These are phyloP conservation scores for Sprattus sprattus DNA, from an alignment of 2,113 vertebrate genomes.

Conservation along the genomic window DNA sequence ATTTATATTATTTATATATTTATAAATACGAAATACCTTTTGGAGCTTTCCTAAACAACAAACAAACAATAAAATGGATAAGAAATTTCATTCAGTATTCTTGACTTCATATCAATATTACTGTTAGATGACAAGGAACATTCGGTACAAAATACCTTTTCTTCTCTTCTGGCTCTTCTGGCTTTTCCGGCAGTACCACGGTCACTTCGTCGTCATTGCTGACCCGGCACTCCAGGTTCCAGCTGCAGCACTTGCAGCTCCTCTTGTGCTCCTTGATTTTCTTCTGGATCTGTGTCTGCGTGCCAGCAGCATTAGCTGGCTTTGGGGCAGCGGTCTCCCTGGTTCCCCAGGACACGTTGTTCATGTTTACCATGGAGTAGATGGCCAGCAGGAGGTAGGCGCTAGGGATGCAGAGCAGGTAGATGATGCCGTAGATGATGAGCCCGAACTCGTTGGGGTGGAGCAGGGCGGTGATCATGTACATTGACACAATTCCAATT, in stretches of 20 bases:
- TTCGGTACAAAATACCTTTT: not conserved
- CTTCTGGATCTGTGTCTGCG: not conserved
- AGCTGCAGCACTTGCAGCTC: constrained; percentile 29
- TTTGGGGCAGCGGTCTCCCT: constrained; percentile 53
- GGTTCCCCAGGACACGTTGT: constrained; percentile 74
- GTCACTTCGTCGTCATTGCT: constrained; percentile 22
- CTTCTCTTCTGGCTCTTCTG: not conserved
- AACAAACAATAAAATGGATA: not conserved
- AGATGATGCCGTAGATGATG: constrained; percentile 64
- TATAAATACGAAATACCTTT: not conserved
- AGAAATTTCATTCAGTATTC: not conserved
- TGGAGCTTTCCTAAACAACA: not conserved
- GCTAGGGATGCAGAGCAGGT: constrained; percentile 67
- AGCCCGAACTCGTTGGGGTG: constrained; percentile 61
- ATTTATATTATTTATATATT: not conserved
- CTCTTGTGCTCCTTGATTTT: constrained; percentile 31
- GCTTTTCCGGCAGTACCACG: not conserved
- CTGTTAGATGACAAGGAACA: not conserved
- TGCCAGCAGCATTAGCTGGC: not conserved
- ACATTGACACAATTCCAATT: constrained; percentile 48
- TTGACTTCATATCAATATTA: not conserved
- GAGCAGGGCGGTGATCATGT: constrained; percentile 52
- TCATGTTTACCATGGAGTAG: constrained; percentile 74
- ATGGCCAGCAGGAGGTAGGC: constrained; percentile 72
- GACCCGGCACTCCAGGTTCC: constrained; percentile 25